These are phyloP conservation scores for Cynopterus brachyotis DNA, from an alignment of 2,113 vertebrate genomes.

Conservation along the genomic window DNA sequence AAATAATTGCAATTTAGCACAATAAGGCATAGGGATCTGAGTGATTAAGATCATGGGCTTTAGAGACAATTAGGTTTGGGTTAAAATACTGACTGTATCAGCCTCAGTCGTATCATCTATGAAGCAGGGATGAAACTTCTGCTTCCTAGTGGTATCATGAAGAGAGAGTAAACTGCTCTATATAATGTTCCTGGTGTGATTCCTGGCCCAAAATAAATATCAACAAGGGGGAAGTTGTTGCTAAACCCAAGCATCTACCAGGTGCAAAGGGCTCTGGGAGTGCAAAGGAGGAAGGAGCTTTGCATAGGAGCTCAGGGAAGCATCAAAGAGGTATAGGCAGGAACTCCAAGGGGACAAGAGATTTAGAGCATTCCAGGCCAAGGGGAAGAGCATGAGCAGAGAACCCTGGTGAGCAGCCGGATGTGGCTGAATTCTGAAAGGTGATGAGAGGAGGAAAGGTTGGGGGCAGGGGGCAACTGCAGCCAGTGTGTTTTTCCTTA, in stretches of 20 bases:
- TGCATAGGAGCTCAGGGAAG: neutral
- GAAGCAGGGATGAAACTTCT: neutral
- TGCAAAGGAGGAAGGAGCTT: neutral
- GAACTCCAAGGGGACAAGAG: neutral
- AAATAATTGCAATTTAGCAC: neutral
- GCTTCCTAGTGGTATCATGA: neutral
- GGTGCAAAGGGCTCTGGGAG: neutral
- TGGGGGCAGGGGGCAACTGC: neutral
- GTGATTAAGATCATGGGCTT: neutral
- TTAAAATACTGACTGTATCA: neutral
- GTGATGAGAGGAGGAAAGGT: neutral
- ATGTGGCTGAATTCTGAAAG: neutral
- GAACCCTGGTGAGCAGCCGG: neutral
- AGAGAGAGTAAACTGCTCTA: neutral
- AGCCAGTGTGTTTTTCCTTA: neutral
- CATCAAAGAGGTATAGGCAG: neutral
- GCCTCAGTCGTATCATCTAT: neutral
- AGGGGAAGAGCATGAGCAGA: neutral
- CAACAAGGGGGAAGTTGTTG: neutral
- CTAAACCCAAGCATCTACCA: neutral
- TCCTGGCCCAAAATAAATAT: neutral
- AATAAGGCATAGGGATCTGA: neutral
- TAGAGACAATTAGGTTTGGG: neutral
- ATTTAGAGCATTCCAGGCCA: neutral
- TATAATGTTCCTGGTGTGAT: neutral